phyloP scores from a whole-genome alignment of 2,888 invertebrate genomes.

The Agrenia bidenticulata region DNA sequence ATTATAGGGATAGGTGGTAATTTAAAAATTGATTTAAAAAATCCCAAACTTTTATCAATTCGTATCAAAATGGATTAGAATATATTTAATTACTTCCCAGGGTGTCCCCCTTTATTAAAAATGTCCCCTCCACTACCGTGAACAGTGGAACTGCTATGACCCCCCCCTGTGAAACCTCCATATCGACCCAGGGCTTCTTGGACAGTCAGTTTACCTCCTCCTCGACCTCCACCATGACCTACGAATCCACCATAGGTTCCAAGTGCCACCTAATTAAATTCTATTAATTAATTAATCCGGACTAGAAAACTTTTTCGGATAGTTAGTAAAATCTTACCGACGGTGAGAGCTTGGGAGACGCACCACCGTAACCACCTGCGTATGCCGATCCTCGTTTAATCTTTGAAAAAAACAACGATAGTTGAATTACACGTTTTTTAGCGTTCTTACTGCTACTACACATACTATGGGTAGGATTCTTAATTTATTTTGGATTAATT shows the following conservation, averaged over 20 bases:
- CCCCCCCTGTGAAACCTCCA: slow-evolving; percentile 6
- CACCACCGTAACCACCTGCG: slow-evolving; percentile 7
- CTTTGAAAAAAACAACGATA: no score
- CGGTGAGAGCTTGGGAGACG: slow-evolving; percentile 2
- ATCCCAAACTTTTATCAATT: no score
- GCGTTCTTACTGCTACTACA: no score
- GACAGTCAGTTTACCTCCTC: slow-evolving; percentile 8
- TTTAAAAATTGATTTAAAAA: no score
- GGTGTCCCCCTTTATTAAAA: not conserved
- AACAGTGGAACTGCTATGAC: not conserved
- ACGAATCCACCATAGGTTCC: slow-evolving; percentile 9
- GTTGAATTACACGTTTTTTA: no score
- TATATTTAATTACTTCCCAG: no score
- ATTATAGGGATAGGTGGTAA: no score
- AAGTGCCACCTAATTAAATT: slow-evolving; percentile 5
- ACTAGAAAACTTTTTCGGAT: no score
- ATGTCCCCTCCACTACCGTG: not conserved
- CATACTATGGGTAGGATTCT: no score
- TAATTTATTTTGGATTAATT: no score
- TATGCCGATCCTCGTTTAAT: slow-evolving; percentile 10
- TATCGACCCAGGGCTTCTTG: slow-evolving; percentile 16
- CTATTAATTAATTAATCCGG: not conserved
- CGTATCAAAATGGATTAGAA: no score
- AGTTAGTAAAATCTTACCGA: not conserved
- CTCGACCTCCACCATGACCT: not conserved